Base-by-base conservation (phyloP, 2,797 vertebrate genomes). In the Anas bernieri region DNA sequence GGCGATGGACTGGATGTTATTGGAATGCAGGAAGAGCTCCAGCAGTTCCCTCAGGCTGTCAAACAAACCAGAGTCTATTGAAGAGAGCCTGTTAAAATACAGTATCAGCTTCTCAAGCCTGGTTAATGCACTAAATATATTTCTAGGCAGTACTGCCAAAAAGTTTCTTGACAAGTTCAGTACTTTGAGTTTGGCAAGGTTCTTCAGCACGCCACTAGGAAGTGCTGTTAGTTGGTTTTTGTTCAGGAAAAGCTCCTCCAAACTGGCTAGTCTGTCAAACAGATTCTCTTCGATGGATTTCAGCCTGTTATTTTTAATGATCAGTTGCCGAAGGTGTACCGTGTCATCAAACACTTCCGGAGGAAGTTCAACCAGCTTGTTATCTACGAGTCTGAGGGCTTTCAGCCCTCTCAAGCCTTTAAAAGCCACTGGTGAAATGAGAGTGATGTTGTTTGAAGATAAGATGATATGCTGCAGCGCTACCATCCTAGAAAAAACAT, bases 151-250 rank as follows among this genome's bases (percentile, higher is more conserved):
- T 14, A 74, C 96, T 56, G 95, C 97, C 74, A 99, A 95, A 58
- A 30, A 93, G 96, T 99, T 99, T 73, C 85, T 97, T 3, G 98
- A 98, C 14, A 99, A 92, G 94, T 99, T 98, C 84, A 99, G 90
- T 52, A 88, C 31, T 67, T 8, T 93, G 30, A 99, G 98, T 37
- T 96, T 98, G 79, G 63, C 56, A 41, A 99, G 97, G n/a, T 95
- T 94, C 26, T 96, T 80, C 72, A 99, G 98, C 87, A 98, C 28
- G 0, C 92, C 91, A 15, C 94, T 56, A 48, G 98, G 75, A 79
- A 98, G 97, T 75, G 81, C 77, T 12, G 61, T 67, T 50, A 99
- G 97, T 11, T 94, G 97, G 93, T 99, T 99, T 39, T 82, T 81
- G 86, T 97, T 98, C 93, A 99, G 68, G 90, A 97, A 96, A 72